phyloP scores from a whole-genome alignment of 1,140 invertebrate species.

The Mamestra configurata region DNA sequence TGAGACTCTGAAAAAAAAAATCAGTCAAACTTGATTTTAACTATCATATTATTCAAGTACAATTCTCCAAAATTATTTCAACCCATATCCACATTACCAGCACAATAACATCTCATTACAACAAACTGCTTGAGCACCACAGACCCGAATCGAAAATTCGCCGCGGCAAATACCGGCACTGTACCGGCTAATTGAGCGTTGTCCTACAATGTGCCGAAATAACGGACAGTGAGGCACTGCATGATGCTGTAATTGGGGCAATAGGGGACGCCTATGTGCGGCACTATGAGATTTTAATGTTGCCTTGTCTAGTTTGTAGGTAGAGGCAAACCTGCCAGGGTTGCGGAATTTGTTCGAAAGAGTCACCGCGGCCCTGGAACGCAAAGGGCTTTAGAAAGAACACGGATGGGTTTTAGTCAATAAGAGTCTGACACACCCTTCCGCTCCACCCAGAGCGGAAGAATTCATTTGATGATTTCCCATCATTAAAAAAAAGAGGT shows the following conservation, averaged over 20 bases:
- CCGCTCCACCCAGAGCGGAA: too few species aligned
- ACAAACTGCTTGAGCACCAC: not conserved
- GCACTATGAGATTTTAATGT: not conserved
- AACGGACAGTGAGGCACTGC: not conserved
- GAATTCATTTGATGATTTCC: too few species aligned
- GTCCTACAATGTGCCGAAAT: not conserved
- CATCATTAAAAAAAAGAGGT: too few species aligned
- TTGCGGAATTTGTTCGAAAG: not conserved
- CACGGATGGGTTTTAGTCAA: too few species aligned
- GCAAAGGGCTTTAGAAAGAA: too few species aligned
- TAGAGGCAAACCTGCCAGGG: too few species aligned
- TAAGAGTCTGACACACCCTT: too few species aligned
- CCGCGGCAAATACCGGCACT: not conserved
- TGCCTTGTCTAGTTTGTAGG: not conserved
- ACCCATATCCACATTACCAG: not conserved
- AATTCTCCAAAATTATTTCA: too few species aligned
- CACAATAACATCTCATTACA: not conserved
- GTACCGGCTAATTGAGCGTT: conserved; percentile 6
- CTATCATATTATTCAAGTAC: too few species aligned
- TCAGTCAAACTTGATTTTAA: too few species aligned
- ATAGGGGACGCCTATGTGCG: not conserved
- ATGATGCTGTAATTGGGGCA: not conserved
- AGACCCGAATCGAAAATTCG: conserved; percentile 7
- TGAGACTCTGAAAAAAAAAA: too few species aligned
- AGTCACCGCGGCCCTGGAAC: too few species aligned